Conservation (phyloP, 2,888 invertebrate genomes). For the Xanthorhoe spadicearia region DNA sequence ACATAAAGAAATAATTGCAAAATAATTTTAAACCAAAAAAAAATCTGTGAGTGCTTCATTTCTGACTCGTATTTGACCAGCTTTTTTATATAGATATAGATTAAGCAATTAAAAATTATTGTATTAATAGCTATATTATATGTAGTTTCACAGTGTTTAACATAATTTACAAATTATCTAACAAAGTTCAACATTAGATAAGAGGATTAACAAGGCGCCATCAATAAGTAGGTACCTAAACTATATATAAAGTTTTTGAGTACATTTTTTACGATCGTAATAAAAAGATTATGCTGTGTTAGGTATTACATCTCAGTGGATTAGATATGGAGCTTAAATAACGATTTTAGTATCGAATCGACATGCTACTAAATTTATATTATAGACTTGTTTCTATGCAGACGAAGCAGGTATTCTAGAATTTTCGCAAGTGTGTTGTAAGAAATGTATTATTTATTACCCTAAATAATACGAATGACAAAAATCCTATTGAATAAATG, state of each 20-base stretch:
- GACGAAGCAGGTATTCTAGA: background rate
- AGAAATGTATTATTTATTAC: too few species aligned
- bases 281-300: slow-evolving; percentile 17
- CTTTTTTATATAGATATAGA: too few species aligned
- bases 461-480: too few species aligned
- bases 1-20: too few species aligned
- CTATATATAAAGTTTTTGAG: slow-evolving; percentile 1
- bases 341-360: slow-evolving; percentile 13
- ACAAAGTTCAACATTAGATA: background rate
- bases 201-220: slow-evolving; percentile 12
- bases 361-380: background rate
- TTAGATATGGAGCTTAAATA: slow-evolving; percentile 10
- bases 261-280: slow-evolving; percentile 15
- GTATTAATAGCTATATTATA: too few species aligned
- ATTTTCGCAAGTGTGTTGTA: background rate
- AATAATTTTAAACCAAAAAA: too few species aligned
- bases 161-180: background rate
- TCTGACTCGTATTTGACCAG: too few species aligned
- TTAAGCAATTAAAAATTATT: too few species aligned
- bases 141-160: background rate
- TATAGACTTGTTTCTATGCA: slow-evolving; percentile 13
- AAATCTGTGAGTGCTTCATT: too few species aligned
- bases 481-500: too few species aligned
- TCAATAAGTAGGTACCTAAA: slow-evolving; percentile 8
- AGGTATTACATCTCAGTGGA: slow-evolving; percentile 16